Evolutionary conservation across 2,113 vertebrate species (phyloP).

Genomic region (Poicephalus meyeri): DNA sequence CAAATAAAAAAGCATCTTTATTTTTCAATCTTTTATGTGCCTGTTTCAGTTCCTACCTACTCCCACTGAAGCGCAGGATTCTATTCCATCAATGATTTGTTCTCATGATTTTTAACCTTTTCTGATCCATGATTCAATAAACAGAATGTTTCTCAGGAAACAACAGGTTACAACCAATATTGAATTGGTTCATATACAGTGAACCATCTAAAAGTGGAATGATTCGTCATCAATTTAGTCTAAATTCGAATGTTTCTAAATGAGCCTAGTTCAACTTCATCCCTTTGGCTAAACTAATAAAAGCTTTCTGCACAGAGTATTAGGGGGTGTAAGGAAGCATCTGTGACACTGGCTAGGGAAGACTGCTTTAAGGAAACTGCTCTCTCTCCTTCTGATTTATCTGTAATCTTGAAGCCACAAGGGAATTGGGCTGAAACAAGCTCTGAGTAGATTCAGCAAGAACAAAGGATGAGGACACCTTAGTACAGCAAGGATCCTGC

Average conservation of each 20-base stretch:
- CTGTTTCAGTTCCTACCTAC: constrained; percentile 4
- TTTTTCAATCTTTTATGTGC: constrained; percentile 26
- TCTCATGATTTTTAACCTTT: background rate
- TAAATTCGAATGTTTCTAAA: background rate
- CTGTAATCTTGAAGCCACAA: background rate
- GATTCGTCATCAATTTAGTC: background rate
- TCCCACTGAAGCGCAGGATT: background rate
- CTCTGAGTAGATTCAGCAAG: background rate
- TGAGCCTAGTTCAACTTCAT: background rate
- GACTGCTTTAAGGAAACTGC: background rate
- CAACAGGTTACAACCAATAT: constrained; percentile 5
- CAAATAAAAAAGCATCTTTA: background rate
- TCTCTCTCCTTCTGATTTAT: background rate
- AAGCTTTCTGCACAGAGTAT: background rate
- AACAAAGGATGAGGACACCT: background rate
- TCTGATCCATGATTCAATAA: background rate
- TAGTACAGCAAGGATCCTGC: background rate
- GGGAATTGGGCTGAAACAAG: background rate
- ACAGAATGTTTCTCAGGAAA: background rate
- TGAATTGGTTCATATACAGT: background rate
- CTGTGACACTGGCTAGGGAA: background rate
- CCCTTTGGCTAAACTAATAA: background rate
- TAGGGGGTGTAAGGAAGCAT: background rate
- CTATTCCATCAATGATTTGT: background rate
- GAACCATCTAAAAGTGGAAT: background rate